Percentiles rank a stretch among this genome's conserved stretches.
These are phyloP conservation scores for Muricea muricata DNA, from an alignment of 92 coral and sea anemone genomes.

Conservation along the genomic window DNA sequence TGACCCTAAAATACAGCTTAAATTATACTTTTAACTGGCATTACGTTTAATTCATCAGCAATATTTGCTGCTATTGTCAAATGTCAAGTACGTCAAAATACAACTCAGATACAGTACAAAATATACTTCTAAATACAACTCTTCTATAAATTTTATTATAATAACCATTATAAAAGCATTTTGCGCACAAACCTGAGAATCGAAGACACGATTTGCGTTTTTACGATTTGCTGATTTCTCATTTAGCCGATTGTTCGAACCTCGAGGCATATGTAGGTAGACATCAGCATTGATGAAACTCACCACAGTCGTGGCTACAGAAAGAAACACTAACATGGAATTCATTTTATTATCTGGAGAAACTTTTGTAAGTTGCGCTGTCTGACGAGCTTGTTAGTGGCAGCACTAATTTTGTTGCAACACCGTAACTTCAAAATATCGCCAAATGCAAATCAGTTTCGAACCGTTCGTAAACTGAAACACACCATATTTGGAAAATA, in stretches of 20 bases:
- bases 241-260: constrained; percentile 91
- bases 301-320: not conserved
- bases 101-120: not conserved
- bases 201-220: constrained; percentile 94
- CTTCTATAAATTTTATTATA: not conserved
- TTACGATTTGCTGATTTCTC: constrained; percentile 87
- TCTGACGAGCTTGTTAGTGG: not conserved
- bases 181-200: constrained; percentile 82
- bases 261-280: constrained; percentile 89
- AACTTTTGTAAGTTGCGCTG: not conserved
- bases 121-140: not conserved
- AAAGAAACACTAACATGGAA: not conserved
- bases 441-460: too few species aligned
- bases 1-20: too few species aligned
- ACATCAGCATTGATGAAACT: constrained; percentile 55
- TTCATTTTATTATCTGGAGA: not conserved
- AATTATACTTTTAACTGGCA: too few species aligned
- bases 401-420: too few species aligned
- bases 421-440: too few species aligned
- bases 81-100: not conserved
- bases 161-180: not conserved
- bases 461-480: too few species aligned
- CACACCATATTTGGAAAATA: too few species aligned
- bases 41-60: too few species aligned
- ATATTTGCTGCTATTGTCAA: not conserved